Evolutionary conservation across 2,113 vertebrate genomes (phyloP), one percentile per base, ranked within the genome.

Genomic region (Carettochelys insculpta): DNA sequence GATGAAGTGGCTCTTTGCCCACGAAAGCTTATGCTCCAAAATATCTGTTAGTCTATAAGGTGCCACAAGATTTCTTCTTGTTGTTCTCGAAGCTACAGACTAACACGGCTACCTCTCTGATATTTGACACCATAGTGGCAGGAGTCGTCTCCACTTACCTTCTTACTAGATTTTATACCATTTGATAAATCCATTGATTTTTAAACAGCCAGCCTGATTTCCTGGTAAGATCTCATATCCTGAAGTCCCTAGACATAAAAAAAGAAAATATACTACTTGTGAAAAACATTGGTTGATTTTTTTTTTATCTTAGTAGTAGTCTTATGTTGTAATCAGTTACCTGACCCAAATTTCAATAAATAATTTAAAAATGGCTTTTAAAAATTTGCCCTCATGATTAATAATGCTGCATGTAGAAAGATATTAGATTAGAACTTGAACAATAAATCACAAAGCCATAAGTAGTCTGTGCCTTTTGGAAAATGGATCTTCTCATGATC

Each of bases 371-470:
- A 53, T 71, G 50, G 24, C 56, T 92, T 80, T 8, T 0, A 84
- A 71, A 87, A 88, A 34, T 17, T n/a, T 41, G 41, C 61, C 8
- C 31, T 48, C 81, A 16, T 87, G 29, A 54, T 82, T 68, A 8
- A 50, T 12, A 29, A 45, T 71, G 45, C 9, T 75, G 27, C 71
- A 45, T 82, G 50, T 38, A 84, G 27, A 8, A 45, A 88, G 38
- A 86, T 79, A 47, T 76, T 76, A 73, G 6, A 47, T 73, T 76
- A 73, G 7, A 11, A 88, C 27, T 13, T 75, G 50, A 81, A 65
- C 8, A 90, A 77, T 89, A 89, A 93, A 93, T 90, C 76, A 79
- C 8, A 41, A 77, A 86, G 16, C 48, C 41, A 12, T 75, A 90
- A 47, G 4, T 43, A 94, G 24, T 7, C 31, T 41, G 61, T 90